Base-by-base conservation (phyloP, 1,140 invertebrate genomes). In the Ditylenchus dipsaci region DNA sequence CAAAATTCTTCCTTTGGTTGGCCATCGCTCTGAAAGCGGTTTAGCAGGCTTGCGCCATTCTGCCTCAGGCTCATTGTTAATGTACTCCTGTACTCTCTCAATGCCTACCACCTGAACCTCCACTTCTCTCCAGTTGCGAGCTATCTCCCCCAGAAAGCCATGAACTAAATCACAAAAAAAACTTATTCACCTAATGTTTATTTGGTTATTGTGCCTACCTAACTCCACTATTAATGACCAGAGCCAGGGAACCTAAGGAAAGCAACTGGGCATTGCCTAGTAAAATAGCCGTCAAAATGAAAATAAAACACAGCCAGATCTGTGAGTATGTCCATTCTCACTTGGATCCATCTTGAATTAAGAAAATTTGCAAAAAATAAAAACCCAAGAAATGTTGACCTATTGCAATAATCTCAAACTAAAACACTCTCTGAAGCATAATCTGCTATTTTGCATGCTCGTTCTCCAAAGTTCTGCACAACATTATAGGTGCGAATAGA, bases 21-120 rank as follows among this genome's bases (percentile, higher is more conserved):
- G 80, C 80, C 80, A 81, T 3, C 3, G 3, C 15, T 45, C 3
- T 19, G 59, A 27, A 15, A 30, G 3, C 7, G n/a, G 1, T 33
- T 30, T 33, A 1, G 59, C n/a, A 27, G 49, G 49, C n/a, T 21
- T n/a, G n/a, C 15, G n/a, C 59, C 59, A 61, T 33, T 33, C 29
- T 30, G 59, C 59, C 27, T 61, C 87, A 42, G 82, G 83, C 63
- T 87, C 85, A 0, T 90, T 87, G 83, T 94, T 90, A 1, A 90
- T 89, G 81, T 97, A 97, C 81, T 97, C 94, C 82, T 93, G 93
- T 72, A 98, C 92, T 84, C 95, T 88, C 84, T 98, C 95, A 1
- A 97, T 93, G 17, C 93, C 91, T 0, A 97, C 94, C 72, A 97
- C 96, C 81, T 97, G 58, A 11, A 75, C 71, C 56, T 73, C 71